phyloP scores from a whole-genome alignment of 2,888 invertebrate genomes.

The Rhingia rostrata region DNA sequence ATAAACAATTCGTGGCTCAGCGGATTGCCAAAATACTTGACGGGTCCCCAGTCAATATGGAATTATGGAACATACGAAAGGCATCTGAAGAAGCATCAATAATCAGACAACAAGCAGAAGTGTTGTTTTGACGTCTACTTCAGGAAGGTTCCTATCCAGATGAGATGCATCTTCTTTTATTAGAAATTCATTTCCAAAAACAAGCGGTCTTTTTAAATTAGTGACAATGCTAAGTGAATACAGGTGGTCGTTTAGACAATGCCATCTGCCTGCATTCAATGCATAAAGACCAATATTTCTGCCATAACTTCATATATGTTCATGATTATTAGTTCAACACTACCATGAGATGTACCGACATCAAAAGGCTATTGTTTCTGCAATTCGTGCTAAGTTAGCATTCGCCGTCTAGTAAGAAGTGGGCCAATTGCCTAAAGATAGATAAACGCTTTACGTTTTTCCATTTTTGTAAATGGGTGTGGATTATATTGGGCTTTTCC shows the following conservation, averaged over 20 bases:
- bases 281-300: neutral
- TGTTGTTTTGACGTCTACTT: too few species aligned
- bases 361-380: slow-evolving; percentile 52
- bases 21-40: slow-evolving; percentile 73
- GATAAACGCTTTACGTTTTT: slow-evolving; percentile 52
- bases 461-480: too few species aligned
- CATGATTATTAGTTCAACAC: slow-evolving; percentile 40
- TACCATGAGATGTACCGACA: slow-evolving; percentile 58
- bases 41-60: slow-evolving; percentile 53
- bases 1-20: slow-evolving; percentile 73
- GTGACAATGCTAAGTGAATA: too few species aligned
- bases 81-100: slow-evolving; percentile 8
- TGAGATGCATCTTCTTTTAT: neutral
- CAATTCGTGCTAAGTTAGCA: slow-evolving; percentile 25
- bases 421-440: slow-evolving; percentile 38
- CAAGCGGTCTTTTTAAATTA: too few species aligned
- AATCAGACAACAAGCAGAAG: neutral
- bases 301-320: slow-evolving; percentile 15
- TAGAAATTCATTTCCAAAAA: too few species aligned
- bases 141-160: neutral
- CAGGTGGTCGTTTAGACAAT: too few species aligned
- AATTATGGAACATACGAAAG: slow-evolving; percentile 70
- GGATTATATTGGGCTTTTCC: too few species aligned
- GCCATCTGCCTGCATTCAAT: slow-evolving; percentile 20
- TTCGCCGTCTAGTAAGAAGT: slow-evolving; percentile 14